Evolutionary conservation across 2,113 vertebrate genomes (phyloP).

Genomic region (Acanthisitta chloris): DNA sequence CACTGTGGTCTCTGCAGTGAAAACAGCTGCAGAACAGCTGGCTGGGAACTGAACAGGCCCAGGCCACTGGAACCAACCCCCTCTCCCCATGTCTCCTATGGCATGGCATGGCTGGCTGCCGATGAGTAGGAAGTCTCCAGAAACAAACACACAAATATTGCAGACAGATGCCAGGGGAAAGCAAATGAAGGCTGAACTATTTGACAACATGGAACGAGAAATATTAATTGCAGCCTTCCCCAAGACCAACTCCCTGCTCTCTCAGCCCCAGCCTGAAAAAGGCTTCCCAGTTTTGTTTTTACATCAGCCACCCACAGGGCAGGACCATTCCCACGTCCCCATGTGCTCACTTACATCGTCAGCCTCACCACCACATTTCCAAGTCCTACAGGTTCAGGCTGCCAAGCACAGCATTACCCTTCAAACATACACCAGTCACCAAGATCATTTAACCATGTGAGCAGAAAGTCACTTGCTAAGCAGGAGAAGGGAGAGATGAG

Average conservation of each 20-base stretch:
- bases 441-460: rapidly evolving
- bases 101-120: rapidly evolving
- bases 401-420: neutral
- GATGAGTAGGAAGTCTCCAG: neutral
- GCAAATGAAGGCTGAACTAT: neutral
- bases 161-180: neutral
- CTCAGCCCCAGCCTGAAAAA: neutral
- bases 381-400: neutral
- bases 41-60: neutral
- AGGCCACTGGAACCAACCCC: neutral
- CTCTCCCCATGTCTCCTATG: rapidly evolving
- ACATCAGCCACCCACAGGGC: neutral
- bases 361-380: neutral
- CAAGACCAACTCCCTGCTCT: neutral
- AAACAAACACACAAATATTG: neutral
- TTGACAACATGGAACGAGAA: neutral
- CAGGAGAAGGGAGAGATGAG: neutral
- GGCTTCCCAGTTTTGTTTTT: neutral
- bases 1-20: neutral
- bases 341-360: neutral
- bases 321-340: neutral
- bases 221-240: neutral
- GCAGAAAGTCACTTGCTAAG: neutral
- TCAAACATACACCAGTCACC: rapidly evolving
- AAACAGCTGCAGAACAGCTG: conserved; percentile 31